Percentiles rank a stretch among this genome's conserved stretches.
Conservation (phyloP, 2,797 vertebrate genomes). For the Betta splendens region DNA sequence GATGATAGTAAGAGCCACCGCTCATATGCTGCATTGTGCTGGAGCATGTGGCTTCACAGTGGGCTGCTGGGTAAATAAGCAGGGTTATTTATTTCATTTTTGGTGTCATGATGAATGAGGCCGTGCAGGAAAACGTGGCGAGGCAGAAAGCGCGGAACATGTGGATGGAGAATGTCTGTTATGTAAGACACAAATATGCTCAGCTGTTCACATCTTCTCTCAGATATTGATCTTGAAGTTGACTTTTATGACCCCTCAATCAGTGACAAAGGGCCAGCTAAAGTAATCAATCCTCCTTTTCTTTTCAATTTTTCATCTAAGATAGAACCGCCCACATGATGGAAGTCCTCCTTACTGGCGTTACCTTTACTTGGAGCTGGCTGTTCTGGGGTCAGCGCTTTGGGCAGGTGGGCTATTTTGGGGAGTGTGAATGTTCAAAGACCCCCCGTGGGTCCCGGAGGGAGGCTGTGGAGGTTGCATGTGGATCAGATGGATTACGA, state of each 20-base stretch:
- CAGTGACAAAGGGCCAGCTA: conserved; percentile 67
- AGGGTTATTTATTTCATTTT: conserved; percentile 41
- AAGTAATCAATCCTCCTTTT: conserved; percentile 69
- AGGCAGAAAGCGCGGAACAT: conserved; percentile 60
- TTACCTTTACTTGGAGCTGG: conserved; percentile 49
- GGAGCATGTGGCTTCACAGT: conserved; percentile 43
- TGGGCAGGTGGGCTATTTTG: conserved; percentile 54
- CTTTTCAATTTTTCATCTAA: conserved; percentile 64
- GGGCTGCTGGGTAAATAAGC: conserved; percentile 53
- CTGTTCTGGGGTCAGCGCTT: conserved; percentile 58
- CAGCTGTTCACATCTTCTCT: conserved; percentile 31
- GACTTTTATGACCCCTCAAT: conserved; percentile 47
- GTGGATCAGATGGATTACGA: conserved; percentile 16
- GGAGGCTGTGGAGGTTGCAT: conserved; percentile 7
- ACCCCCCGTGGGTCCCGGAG: conserved; percentile 38
- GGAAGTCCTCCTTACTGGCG: no score
- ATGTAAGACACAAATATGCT: conserved; percentile 38
- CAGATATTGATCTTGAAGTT: conserved; percentile 34
- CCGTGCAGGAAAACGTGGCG: conserved; percentile 49
- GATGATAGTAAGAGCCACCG: conserved; percentile 43
- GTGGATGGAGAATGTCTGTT: no score
- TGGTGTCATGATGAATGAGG: conserved; percentile 59
- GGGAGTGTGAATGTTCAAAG: conserved; percentile 40
- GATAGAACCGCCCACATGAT: no score
- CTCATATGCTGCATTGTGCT: conserved; percentile 42